Evolutionary conservation across 2,888 invertebrate species (phyloP).

Genomic region (Pammene aurita): DNA sequence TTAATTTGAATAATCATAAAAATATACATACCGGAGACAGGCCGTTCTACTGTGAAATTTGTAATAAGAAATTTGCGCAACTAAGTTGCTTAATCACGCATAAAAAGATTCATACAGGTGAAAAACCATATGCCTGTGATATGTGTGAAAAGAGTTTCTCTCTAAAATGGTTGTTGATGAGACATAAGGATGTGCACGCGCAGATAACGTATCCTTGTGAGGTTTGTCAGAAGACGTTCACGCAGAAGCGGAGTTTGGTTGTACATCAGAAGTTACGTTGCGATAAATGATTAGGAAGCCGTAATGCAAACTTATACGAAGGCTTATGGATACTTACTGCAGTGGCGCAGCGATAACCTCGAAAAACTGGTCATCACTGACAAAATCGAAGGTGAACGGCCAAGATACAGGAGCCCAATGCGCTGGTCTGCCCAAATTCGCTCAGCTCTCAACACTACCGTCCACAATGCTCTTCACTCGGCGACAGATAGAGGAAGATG

Average conservation of each 20-base stretch:
- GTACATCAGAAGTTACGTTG: constrained; percentile 9
- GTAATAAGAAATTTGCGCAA: constrained; percentile 9
- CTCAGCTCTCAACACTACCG: too few relatives aligned
- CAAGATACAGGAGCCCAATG: too few relatives aligned
- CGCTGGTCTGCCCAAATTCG: too few relatives aligned
- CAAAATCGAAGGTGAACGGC: too few relatives aligned
- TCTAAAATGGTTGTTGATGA: constrained; percentile 8
- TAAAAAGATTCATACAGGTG: constrained; percentile 16
- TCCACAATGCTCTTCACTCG: too few relatives aligned
- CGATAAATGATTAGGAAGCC: not conserved
- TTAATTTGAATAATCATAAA: constrained; percentile 23
- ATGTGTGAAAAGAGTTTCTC: constrained; percentile 8
- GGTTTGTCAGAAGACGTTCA: constrained; percentile 12
- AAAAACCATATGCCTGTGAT: constrained; percentile 13
- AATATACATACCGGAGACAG: constrained; percentile 14
- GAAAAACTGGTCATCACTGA: too few relatives aligned
- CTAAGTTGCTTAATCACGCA: constrained; percentile 13
- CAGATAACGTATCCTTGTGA: constrained; percentile 5
- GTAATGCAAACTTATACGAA: not conserved
- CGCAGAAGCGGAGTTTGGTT: constrained; percentile 10
- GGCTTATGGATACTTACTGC: too few relatives aligned
- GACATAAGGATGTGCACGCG: constrained; percentile 11
- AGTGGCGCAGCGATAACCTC: too few relatives aligned
- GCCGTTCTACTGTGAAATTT: constrained; percentile 16
- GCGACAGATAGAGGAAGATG: too few relatives aligned